Conservation (phyloP, 2,797 vertebrate species). For the Steatocranus sp. region DNA sequence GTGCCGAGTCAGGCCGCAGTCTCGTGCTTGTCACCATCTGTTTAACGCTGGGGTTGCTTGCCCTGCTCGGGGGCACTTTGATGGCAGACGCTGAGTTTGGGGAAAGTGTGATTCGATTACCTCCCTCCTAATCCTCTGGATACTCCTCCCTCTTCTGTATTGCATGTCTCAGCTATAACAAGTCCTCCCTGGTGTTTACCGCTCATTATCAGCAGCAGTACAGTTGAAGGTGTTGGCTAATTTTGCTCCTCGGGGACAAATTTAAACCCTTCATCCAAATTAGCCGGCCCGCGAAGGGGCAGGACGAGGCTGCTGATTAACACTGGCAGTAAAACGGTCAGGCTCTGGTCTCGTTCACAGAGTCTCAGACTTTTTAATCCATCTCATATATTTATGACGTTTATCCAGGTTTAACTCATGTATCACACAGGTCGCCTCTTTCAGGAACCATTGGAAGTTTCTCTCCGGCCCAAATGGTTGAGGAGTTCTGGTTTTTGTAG, state of each 20-base stretch:
- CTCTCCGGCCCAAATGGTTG: background rate
- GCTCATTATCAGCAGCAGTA: conserved; percentile 2
- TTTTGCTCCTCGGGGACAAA: background rate
- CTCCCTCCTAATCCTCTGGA: background rate
- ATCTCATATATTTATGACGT: rapidly evolving
- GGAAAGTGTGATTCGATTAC: background rate
- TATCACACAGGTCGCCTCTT: background rate
- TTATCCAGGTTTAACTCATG: background rate
- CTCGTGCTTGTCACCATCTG: background rate
- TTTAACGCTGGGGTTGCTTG: background rate
- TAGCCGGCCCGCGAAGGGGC: background rate
- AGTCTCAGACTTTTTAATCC: too few relatives aligned
- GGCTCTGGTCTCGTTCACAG: background rate
- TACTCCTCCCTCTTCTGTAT: background rate
- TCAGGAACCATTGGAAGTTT: background rate
- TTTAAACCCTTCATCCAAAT: background rate
- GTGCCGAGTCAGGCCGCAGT: background rate
- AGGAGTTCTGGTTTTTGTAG: background rate
- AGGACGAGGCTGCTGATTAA: background rate
- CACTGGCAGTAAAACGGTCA: background rate
- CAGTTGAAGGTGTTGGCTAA: background rate
- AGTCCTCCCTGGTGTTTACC: background rate
- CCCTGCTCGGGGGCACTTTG: background rate
- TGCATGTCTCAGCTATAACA: conserved; percentile 4
- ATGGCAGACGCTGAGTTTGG: background rate